A percentile compares a stretch with the other conserved stretches of the same genome.
These are phyloP conservation scores for Protonemura montana DNA, from an alignment of 2,888 invertebrate species.

Conservation along the genomic window DNA sequence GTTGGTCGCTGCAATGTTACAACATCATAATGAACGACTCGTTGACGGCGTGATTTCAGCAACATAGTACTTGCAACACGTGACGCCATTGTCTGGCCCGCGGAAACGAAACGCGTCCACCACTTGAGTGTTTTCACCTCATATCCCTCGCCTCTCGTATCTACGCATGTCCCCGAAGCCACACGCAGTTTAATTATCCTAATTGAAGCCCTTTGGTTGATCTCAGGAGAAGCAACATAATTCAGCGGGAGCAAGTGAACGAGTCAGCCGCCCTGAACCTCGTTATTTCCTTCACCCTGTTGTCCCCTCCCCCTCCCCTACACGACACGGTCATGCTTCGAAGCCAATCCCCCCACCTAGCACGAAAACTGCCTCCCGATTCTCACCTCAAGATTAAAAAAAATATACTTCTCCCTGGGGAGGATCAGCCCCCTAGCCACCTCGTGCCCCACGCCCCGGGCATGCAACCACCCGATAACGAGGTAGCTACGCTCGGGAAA, in stretches of 20 bases:
- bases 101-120: neutral
- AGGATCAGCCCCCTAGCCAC: neutral
- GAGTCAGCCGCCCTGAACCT: slow-evolving; percentile 39
- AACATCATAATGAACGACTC: neutral
- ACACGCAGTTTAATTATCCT: slow-evolving; percentile 39
- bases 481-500: neutral
- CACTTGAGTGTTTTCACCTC: slow-evolving; percentile 34
- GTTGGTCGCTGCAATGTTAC: no score
- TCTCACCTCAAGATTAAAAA: slow-evolving; percentile 41
- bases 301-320: no score
- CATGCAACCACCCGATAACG: neutral
- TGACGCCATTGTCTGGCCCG: neutral
- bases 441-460: neutral
- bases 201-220: slow-evolving; percentile 44
- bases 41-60: neutral
- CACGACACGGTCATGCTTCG: no score
- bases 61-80: neutral
- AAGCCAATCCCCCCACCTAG: neutral
- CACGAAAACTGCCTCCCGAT: slow-evolving; percentile 15
- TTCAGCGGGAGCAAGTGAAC: slow-evolving; percentile 40
- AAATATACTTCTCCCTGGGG: slow-evolving; percentile 29
- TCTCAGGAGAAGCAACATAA: slow-evolving; percentile 39
- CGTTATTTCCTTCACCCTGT: slow-evolving; percentile 34
- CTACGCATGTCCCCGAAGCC: slow-evolving; percentile 9
- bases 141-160: slow-evolving; percentile 21